These are phyloP conservation scores for Drosophila lacteicornis DNA, from an alignment of 1,140 invertebrate genomes.

Conservation along the genomic window DNA sequence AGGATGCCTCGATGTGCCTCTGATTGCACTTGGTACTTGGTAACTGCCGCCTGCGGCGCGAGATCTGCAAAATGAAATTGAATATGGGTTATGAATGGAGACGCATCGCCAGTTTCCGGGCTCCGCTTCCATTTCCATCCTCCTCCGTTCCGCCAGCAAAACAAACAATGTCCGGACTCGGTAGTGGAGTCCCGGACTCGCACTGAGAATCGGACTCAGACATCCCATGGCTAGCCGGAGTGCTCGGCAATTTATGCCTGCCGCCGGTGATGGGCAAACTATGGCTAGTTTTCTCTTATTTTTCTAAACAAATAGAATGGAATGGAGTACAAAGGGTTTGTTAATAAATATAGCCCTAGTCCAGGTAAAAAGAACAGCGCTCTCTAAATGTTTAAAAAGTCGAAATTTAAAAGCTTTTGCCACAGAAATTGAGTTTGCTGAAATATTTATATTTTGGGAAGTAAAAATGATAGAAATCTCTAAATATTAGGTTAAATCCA, in stretches of 20 bases:
- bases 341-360: neutral
- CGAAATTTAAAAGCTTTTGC: neutral
- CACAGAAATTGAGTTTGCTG: neutral
- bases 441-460: neutral
- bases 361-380: neutral
- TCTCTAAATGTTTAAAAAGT: neutral
- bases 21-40: slow-evolving; percentile 1
- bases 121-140: slow-evolving; percentile 22
- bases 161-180: slow-evolving; percentile 56
- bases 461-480: too few species aligned
- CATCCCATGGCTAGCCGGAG: slow-evolving; percentile 39
- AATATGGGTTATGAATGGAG: slow-evolving; percentile 74
- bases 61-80: slow-evolving; percentile 71
- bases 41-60: slow-evolving; percentile 39
- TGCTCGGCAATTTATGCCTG: slow-evolving; percentile 54
- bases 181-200: slow-evolving; percentile 15
- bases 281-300: neutral
- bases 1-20: slow-evolving; percentile 9
- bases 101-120: slow-evolving; percentile 26
- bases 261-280: slow-evolving; percentile 9
- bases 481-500: too few species aligned
- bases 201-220: neutral
- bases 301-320: slow-evolving; percentile 4
- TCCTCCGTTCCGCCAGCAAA: slow-evolving; percentile 33
- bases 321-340: neutral